Evolutionary conservation across 2,113 vertebrate genomes (phyloP).

Genomic region (Gracilinanus agilis): DNA sequence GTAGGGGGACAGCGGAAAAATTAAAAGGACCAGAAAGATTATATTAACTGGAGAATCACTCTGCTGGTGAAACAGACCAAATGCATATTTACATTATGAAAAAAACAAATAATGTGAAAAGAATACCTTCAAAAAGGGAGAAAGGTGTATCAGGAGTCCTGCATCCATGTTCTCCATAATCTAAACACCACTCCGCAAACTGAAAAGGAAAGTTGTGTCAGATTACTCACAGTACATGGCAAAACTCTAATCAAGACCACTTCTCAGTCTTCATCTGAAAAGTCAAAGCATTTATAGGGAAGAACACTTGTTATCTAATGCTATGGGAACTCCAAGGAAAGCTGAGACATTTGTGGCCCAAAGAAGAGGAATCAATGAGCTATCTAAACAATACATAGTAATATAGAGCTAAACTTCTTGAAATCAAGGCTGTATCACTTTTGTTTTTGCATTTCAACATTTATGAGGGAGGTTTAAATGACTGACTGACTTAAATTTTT

Average conservation of each 20-base stretch:
- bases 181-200: conserved; percentile 99
- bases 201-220: conserved; percentile 73
- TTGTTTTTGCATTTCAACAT: not conserved
- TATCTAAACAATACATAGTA: not conserved
- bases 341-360: not conserved
- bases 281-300: not conserved
- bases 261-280: conserved; percentile 14
- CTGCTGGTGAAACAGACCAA: conserved; percentile 8
- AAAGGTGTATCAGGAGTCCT: conserved; percentile 95
- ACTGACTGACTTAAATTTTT: accelerated
- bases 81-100: not conserved
- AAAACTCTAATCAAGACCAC: not conserved
- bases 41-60: not conserved
- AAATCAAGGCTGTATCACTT: not conserved
- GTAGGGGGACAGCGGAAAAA: not conserved
- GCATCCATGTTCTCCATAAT: conserved; percentile 96
- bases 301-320: not conserved
- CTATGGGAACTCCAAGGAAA: not conserved
- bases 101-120: conserved; percentile 12
- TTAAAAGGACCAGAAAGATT: conserved; percentile 12
- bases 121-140: conserved; percentile 98
- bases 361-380: not conserved
- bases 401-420: not conserved
- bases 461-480: not conserved
- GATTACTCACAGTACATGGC: not conserved